A percentile compares a stretch with the other conserved stretches of the same genome.
Conservation (phyloP, 2,888 invertebrate genomes). For the Cheiracanthium punctorium region DNA sequence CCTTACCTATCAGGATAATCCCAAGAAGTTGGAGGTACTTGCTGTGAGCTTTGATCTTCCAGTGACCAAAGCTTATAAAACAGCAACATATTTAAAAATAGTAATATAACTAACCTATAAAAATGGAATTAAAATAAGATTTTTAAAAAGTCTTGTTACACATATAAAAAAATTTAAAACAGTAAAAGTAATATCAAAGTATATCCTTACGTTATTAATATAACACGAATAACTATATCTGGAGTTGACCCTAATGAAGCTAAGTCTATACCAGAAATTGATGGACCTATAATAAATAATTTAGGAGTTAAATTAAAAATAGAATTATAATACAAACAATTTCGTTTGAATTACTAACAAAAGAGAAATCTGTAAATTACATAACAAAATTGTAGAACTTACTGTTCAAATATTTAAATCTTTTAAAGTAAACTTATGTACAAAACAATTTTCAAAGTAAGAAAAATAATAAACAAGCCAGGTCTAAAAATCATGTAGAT, state of each 20-base stretch:
- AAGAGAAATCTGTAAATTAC: no score
- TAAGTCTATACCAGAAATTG: constrained; percentile 60
- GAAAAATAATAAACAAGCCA: no score
- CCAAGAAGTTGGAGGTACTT: constrained; percentile 30
- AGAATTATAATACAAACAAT: background rate
- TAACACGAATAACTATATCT: constrained; percentile 63
- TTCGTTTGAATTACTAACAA: background rate
- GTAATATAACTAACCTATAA: constrained; percentile 63
- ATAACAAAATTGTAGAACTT: no score
- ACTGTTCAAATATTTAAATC: no score
- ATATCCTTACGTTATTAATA: constrained; percentile 57
- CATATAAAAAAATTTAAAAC: background rate
- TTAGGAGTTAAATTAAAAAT: background rate
- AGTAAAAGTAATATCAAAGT: background rate
- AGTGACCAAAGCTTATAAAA: constrained; percentile 70
- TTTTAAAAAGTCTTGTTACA: background rate
- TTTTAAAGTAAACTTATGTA: no score
- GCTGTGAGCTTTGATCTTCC: constrained; percentile 67
- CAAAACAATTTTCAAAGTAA: no score
- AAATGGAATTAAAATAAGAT: background rate
- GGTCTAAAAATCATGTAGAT: no score
- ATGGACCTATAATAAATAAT: constrained; percentile 36
- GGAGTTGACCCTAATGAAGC: constrained; percentile 57
- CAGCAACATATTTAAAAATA: constrained; percentile 66
- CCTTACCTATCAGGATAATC: constrained; percentile 55